Evolutionary conservation across 2,797 vertebrate species (phyloP), one percentile per base, ranked within the genome.

Genomic region (Aeoliscus strigatus): DNA sequence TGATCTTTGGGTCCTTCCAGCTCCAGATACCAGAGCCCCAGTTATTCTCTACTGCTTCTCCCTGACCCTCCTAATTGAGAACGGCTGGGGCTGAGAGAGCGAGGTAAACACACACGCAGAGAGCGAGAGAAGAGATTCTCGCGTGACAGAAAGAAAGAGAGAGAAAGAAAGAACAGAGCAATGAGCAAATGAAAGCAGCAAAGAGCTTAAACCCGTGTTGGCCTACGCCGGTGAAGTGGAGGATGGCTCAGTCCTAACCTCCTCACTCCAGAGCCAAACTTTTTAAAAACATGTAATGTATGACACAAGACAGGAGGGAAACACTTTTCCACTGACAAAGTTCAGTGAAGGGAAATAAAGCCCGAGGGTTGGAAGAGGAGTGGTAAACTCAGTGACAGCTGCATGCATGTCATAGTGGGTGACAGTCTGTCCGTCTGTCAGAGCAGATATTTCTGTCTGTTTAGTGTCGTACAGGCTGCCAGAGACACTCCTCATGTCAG

Each of bases 401-500:
- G 90, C 84, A 83, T 57, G 69, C 86, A 81, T 83, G 82, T 66
- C 46, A 17, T 69, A 67, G 52, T 81, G 82, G 81, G 79, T 85
- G 79, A 77, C 59, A 59, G 61, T 67, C 68, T 65, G 80, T 75
- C 80, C 84, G 84, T 88, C 62, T 79, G 86, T 89, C 88, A 90
- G 79, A 83, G 77, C 70, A 87, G 87, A 90, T 92, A 91, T 93
- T 92, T 93, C 87, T 88, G 90, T 90, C 89, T 88, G 49, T 60
- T 91, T 90, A 88, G 87, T 82, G 81, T 78, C 86, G 81, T 62
- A 55, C 81, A 79, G 85, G 75, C 69, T 82, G 80, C 83, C 71
- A 83, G 76, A 83, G 70, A 83, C 79, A 75, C 85, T 86, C 81
- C 83, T 80, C 72, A 79, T 89, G 84, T 89, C 85, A 89, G 89